Conservation (phyloP, 2,113 vertebrate genomes). For the Cettia cetti region DNA sequence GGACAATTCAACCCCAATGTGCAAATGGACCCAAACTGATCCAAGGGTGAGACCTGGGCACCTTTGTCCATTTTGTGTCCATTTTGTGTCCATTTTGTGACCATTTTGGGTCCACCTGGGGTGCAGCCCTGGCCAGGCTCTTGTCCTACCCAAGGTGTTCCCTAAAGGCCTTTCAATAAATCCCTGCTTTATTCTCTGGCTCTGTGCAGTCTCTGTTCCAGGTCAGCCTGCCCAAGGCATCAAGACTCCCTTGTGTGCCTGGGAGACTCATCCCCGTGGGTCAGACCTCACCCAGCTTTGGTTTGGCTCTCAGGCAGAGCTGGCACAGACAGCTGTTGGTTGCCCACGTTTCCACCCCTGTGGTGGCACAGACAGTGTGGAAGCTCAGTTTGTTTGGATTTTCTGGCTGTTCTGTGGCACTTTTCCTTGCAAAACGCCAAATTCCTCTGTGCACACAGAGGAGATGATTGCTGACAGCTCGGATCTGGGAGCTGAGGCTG, state of each 20-base stretch:
- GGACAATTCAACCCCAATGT: background rate
- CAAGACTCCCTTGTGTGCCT: background rate
- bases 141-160: background rate
- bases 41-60: background rate
- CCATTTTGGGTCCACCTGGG: background rate
- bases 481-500: background rate
- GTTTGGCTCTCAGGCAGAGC: background rate
- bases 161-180: background rate
- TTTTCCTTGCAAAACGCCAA: background rate
- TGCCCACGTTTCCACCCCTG: background rate
- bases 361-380: fast-evolving
- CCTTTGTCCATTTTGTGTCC: too few relatives aligned
- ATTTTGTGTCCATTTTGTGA: background rate
- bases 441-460: background rate
- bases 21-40: background rate
- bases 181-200: background rate
- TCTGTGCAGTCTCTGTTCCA: background rate
- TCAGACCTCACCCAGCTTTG: background rate
- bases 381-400: background rate
- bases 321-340: background rate
- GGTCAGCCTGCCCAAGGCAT: background rate
- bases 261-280: background rate
- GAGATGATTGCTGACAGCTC: background rate
- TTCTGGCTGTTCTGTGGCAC: background rate
- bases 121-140: background rate